These are phyloP conservation scores for Borostomias antarcticus DNA, from an alignment of 2,797 vertebrate genomes.

Conservation along the genomic window DNA sequence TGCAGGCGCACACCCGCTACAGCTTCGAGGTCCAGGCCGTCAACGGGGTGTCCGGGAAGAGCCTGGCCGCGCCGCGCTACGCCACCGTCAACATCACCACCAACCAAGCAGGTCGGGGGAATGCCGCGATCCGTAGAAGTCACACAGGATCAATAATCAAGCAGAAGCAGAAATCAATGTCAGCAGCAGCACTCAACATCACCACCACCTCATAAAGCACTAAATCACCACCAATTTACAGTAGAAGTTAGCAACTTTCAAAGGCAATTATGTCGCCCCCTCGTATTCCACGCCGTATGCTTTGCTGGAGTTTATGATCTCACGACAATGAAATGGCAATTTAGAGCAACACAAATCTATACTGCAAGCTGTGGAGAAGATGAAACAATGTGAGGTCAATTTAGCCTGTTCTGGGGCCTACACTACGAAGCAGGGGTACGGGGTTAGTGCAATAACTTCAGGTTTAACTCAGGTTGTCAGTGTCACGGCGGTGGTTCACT, in stretches of 20 bases:
- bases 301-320: slow-evolving; percentile 60
- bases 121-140: background rate
- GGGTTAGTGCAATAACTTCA: too few relatives aligned
- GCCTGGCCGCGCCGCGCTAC: slow-evolving; percentile 83
- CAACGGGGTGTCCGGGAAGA: slow-evolving; percentile 93
- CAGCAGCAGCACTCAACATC: slow-evolving; percentile 13
- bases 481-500: too few relatives aligned
- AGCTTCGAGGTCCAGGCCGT: slow-evolving; percentile 98
- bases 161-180: background rate
- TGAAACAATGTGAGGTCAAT: slow-evolving; percentile 52
- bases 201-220: slow-evolving; percentile 57
- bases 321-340: slow-evolving; percentile 52
- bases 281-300: slow-evolving; percentile 64
- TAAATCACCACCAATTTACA: slow-evolving; percentile 44
- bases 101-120: slow-evolving; percentile 80
- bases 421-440: too few relatives aligned
- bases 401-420: slow-evolving; percentile 38
- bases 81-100: slow-evolving; percentile 98
- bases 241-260: slow-evolving; percentile 52
- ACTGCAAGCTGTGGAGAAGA: slow-evolving; percentile 47
- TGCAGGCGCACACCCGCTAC: slow-evolving; percentile 97
- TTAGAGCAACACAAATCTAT: slow-evolving; percentile 63
- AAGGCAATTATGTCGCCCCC: slow-evolving; percentile 57
- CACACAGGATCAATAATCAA: background rate
- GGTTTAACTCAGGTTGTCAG: too few relatives aligned